Evolutionary conservation across 2,113 vertebrate species (phyloP).

Genomic region (Scortum barcoo): DNA sequence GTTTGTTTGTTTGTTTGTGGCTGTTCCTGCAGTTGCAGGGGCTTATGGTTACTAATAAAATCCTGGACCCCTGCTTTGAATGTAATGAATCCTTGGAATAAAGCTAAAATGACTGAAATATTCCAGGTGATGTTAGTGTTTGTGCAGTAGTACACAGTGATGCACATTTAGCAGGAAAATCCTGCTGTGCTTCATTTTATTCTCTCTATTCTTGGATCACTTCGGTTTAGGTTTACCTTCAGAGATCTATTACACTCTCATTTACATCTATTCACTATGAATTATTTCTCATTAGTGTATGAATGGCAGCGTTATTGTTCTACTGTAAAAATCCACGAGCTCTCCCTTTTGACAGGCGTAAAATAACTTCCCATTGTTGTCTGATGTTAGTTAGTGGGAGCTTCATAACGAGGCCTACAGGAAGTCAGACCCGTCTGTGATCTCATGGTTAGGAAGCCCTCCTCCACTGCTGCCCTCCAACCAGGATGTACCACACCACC

Average conservation of each 20-base stretch:
- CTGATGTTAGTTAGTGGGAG: background rate
- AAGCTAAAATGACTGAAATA: background rate
- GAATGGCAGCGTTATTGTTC: background rate
- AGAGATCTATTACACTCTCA: background rate
- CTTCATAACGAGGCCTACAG: background rate
- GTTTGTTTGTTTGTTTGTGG: background rate
- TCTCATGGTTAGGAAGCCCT: conserved; percentile 6
- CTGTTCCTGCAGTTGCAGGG: conserved; percentile 6
- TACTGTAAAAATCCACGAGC: background rate
- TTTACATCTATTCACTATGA: background rate
- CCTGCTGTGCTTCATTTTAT: too few relatives aligned
- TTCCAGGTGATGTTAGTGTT: background rate
- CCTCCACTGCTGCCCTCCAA: conserved; percentile 34
- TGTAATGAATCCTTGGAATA: too few relatives aligned
- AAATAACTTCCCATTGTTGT: background rate
- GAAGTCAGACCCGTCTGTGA: background rate
- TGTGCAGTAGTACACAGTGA: background rate
- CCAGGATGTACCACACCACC: conserved; percentile 49
- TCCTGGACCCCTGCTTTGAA: background rate
- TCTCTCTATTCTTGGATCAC: background rate
- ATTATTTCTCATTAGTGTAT: background rate
- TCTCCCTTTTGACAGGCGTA: background rate
- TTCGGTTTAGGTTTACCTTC: background rate
- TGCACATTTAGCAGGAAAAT: background rate
- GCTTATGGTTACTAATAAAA: background rate